These are phyloP conservation scores for Pangasius sanitwongsei DNA, from an alignment of 2,797 vertebrate genomes.

Conservation along the genomic window DNA sequence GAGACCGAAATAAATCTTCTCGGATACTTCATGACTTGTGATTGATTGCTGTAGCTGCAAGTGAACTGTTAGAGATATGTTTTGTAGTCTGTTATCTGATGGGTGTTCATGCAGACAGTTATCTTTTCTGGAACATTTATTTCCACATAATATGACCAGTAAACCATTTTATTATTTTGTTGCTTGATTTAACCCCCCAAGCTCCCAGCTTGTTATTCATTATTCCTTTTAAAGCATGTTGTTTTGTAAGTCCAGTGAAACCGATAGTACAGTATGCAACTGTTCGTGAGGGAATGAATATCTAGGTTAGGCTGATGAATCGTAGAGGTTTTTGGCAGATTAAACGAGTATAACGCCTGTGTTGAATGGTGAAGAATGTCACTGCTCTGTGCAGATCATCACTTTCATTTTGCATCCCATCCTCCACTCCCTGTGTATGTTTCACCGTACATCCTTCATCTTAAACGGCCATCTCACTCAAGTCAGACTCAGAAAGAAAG, in stretches of 20 bases:
- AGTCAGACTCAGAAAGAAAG: conserved; percentile 88
- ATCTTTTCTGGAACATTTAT: conserved; percentile 30
- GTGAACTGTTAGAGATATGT: conserved; percentile 21
- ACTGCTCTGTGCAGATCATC: conserved; percentile 59
- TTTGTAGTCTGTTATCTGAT: conserved; percentile 35
- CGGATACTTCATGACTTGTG: conserved; percentile 23
- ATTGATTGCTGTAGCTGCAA: conserved; percentile 41
- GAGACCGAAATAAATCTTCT: conserved; percentile 37
- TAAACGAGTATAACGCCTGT: conserved; percentile 1
- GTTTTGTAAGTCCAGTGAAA: neutral
- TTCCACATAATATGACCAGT: conserved; percentile 6
- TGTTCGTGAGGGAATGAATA: neutral
- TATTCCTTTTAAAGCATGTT: neutral
- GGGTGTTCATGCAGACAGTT: conserved; percentile 15
- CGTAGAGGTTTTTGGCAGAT: neutral
- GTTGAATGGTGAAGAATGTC: conserved; percentile 61
- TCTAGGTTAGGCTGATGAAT: neutral
- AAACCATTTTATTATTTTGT: neutral
- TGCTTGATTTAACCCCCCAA: neutral
- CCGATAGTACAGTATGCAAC: neutral
- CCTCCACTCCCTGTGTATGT: conserved; percentile 59
- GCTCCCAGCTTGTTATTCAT: neutral
- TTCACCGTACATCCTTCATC: conserved; percentile 68
- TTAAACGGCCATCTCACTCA: conserved; percentile 79
- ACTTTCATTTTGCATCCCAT: conserved; percentile 65